phyloP scores from a whole-genome alignment of 2,888 invertebrate species.

The Ischnura elegans region DNA sequence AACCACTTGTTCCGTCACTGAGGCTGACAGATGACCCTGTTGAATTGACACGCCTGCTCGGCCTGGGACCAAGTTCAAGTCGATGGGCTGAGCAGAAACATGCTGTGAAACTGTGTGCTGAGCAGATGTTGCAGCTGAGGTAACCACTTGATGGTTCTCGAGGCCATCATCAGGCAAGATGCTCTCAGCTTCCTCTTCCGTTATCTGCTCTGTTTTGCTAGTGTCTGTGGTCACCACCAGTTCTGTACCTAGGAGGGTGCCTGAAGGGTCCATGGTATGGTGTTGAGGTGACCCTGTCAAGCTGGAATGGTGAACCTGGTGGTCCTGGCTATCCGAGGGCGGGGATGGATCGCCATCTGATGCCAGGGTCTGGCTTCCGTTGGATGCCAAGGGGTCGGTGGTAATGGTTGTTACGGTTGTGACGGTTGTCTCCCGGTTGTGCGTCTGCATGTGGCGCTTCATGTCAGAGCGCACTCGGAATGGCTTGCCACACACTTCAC shows the following conservation, averaged over 20 bases:
- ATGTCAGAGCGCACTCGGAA: slow-evolving; percentile 92
- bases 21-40: slow-evolving; percentile 70
- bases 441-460: slow-evolving; percentile 88
- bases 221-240: slow-evolving; percentile 70
- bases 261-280: slow-evolving; percentile 24
- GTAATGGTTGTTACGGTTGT: neutral
- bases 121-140: neutral
- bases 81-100: slow-evolving; percentile 71
- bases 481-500: slow-evolving; percentile 87
- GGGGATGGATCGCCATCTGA: slow-evolving; percentile 42
- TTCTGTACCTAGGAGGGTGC: slow-evolving; percentile 36
- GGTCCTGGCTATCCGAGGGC: slow-evolving; percentile 36
- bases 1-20: slow-evolving; percentile 72
- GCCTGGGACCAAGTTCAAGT: slow-evolving; percentile 72
- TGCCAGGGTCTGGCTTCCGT: slow-evolving; percentile 13
- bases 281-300: slow-evolving; percentile 52
- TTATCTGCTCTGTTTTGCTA: slow-evolving; percentile 51
- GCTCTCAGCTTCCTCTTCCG: slow-evolving; percentile 68
- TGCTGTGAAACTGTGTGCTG: slow-evolving; percentile 52
- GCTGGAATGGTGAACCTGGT: slow-evolving; percentile 25
- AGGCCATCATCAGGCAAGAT: slow-evolving; percentile 72
- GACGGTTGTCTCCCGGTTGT: slow-evolving; percentile 76
- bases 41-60: slow-evolving; percentile 68
- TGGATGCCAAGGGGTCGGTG: slow-evolving; percentile 37
- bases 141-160: slow-evolving; percentile 69